Conservation (phyloP, 2,888 invertebrate species). For the Plutella xylostella region DNA sequence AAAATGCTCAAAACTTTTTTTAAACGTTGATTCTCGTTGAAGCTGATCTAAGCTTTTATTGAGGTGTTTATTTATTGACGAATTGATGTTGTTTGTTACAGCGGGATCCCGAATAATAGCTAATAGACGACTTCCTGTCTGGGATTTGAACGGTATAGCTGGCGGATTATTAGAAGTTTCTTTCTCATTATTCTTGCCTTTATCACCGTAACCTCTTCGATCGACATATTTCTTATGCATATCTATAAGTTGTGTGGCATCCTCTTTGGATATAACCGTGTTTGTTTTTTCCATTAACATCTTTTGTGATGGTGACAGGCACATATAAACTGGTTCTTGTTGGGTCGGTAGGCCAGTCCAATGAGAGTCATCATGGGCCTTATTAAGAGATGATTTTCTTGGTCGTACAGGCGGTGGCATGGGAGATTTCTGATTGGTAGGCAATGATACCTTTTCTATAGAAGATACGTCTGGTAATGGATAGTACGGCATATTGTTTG, state of each 20-base stretch:
- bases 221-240: constrained; percentile 78
- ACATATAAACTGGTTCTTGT: constrained; percentile 72
- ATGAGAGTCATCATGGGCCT: constrained; percentile 43
- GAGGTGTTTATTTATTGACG: constrained; percentile 26
- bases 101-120: constrained; percentile 71
- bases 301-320: constrained; percentile 80
- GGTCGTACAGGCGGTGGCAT: constrained; percentile 54
- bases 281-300: constrained; percentile 68
- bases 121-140: constrained; percentile 71
- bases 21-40: constrained; percentile 19
- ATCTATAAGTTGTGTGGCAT: constrained; percentile 74
- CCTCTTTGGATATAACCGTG: constrained; percentile 53
- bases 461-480: constrained; percentile 57
- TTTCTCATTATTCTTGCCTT: constrained; percentile 22
- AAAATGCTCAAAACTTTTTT: constrained; percentile 20
- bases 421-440: constrained; percentile 27
- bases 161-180: constrained; percentile 23
- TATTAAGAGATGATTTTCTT: constrained; percentile 52
- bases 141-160: constrained; percentile 53
- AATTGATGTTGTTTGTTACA: constrained; percentile 39
- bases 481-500: constrained; percentile 48
- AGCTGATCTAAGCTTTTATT: constrained; percentile 28
- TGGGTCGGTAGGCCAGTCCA: constrained; percentile 74
- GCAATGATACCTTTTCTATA: constrained; percentile 49
- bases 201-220: constrained; percentile 65